phyloP scores from a whole-genome alignment of 2,797 vertebrate species.

The Monodelphis domestica region DNA sequence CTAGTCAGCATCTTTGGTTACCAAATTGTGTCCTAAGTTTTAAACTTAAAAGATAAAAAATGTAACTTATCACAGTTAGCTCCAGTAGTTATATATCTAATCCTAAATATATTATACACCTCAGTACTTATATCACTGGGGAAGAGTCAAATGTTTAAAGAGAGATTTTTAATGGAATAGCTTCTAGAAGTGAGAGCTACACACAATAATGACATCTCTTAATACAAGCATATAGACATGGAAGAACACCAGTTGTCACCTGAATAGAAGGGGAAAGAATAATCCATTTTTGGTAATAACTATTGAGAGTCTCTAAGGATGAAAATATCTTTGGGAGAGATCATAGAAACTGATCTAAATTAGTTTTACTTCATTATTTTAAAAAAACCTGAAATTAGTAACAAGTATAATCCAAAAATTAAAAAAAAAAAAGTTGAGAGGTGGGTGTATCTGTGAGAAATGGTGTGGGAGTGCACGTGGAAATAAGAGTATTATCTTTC shows the following conservation, averaged over 20 bases:
- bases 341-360: neutral
- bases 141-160: neutral
- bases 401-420: neutral
- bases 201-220: constrained; percentile 20
- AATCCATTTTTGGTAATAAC: neutral
- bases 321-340: neutral
- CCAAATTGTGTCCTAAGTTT: neutral
- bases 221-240: neutral
- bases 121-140: constrained; percentile 28
- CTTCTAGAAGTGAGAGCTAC: constrained; percentile 58
- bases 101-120: constrained; percentile 67
- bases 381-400: neutral
- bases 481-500: constrained; percentile 23
- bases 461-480: neutral
- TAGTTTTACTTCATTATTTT: constrained; percentile 7
- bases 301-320: neutral
- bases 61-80: constrained; percentile 49
- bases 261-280: neutral
- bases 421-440: neutral
- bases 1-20: constrained; percentile 49
- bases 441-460: no score
- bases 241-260: neutral
- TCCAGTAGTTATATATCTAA: no score
- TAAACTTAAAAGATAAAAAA: neutral
- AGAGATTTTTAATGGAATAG: constrained; percentile 54